Evolutionary conservation across 1,140 invertebrate species (phyloP).

Genomic region (Zaprionus camerounensis): DNA sequence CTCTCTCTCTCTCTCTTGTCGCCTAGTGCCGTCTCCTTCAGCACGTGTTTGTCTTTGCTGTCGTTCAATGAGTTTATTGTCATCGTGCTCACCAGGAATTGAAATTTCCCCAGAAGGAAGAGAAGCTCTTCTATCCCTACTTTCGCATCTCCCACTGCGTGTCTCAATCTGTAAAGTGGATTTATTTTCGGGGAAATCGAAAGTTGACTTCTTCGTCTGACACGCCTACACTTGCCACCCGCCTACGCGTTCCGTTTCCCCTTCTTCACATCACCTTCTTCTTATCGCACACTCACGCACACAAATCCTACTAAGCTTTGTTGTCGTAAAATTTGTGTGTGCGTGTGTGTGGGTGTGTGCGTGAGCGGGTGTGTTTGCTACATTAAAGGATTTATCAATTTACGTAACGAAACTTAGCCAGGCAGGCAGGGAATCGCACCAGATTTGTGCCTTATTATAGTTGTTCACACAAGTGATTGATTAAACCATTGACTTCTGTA

Average conservation of each 20-base stretch:
- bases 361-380: conserved; percentile 20
- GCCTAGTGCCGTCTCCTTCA: conserved; percentile 29
- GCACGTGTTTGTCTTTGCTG: conserved; percentile 65
- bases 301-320: conserved; percentile 24
- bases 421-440: conserved; percentile 17
- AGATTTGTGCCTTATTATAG: conserved; percentile 58
- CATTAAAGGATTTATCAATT: conserved; percentile 82
- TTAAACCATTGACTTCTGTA: conserved; percentile 55
- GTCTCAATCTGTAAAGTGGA: conserved; percentile 75
- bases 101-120: conserved; percentile 58
- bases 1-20: conserved; percentile 19
- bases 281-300: not conserved
- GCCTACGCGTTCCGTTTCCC: not conserved
- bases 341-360: conserved; percentile 11
- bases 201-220: conserved; percentile 67
- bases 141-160: conserved; percentile 14
- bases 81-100: conserved; percentile 66
- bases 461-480: conserved; percentile 61
- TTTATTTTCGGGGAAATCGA: conserved; percentile 79
- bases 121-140: too few relatives aligned
- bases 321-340: conserved; percentile 36
- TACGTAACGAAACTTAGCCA: conserved; percentile 60
- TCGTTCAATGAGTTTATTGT: conserved; percentile 71
- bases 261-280: not conserved
- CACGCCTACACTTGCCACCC: conserved; percentile 8